These are phyloP conservation scores for Neodiprion fabricii DNA, from an alignment of 1,140 invertebrate species.

Conservation along the genomic window DNA sequence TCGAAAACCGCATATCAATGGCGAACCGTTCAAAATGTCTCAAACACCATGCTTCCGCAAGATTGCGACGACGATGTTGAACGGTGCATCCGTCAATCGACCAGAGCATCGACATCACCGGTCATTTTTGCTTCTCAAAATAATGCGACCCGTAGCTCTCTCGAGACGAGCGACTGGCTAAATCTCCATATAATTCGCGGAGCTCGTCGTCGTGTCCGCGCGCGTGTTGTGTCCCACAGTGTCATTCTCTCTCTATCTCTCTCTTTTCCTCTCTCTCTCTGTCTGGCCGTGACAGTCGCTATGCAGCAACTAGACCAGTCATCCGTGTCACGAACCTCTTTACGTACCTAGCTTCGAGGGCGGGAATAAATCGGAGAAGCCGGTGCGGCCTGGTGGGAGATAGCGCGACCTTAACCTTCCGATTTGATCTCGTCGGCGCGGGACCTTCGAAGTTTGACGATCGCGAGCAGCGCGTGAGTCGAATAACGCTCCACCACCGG, in stretches of 20 bases:
- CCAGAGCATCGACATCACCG: too few species aligned
- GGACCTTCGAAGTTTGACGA: slow-evolving; percentile 6
- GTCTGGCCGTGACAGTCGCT: background rate
- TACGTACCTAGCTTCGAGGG: background rate
- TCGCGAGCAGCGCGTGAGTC: background rate
- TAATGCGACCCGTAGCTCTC: too few species aligned
- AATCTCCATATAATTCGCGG: slow-evolving; percentile 27
- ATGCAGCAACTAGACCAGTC: slow-evolving; percentile 5
- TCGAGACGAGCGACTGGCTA: background rate
- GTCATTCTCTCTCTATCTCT: slow-evolving; percentile 19
- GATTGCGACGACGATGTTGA: too few species aligned
- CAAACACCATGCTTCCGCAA: too few species aligned
- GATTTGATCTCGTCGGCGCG: slow-evolving; percentile 33
- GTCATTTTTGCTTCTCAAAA: too few species aligned
- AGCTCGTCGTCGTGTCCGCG: slow-evolving; percentile 21
- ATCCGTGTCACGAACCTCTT: slow-evolving; percentile 13
- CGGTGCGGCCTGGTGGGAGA: slow-evolving; percentile 23
- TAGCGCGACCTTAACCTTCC: slow-evolving; percentile 34
- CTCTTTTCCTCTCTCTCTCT: background rate
- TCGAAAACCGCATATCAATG: too few species aligned
- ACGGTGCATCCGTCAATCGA: too few species aligned
- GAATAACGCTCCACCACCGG: background rate
- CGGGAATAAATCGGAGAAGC: slow-evolving; percentile 24
- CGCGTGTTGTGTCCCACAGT: slow-evolving; percentile 1
- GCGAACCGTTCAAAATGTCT: too few species aligned